These are phyloP conservation scores for Paramormyrops hopkinsi DNA, from an alignment of 2,797 vertebrate genomes.

Conservation along the genomic window DNA sequence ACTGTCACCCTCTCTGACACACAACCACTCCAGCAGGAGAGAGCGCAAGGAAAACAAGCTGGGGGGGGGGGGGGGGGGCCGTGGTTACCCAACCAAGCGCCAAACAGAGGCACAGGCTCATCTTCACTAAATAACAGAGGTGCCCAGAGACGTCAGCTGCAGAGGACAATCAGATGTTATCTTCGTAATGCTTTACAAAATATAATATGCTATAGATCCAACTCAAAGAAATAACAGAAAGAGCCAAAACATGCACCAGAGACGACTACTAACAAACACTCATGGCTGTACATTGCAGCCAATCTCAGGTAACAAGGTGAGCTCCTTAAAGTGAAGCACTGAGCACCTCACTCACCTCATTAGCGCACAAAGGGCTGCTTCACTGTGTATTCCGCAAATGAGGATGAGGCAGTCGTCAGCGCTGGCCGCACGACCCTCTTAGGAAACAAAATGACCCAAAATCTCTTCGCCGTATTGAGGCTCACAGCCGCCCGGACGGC, in stretches of 20 bases:
- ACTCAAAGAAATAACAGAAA: not conserved
- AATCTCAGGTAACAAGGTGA: not conserved
- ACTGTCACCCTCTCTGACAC: conserved; percentile 25
- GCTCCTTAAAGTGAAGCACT: not conserved
- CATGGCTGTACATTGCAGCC: not conserved
- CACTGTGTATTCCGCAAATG: conserved; percentile 13
- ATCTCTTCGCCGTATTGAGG: conserved; percentile 41
- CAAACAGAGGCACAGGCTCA: conserved; percentile 12
- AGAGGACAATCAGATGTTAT: not conserved
- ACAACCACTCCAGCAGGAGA: not conserved
- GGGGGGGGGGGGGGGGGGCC: not conserved
- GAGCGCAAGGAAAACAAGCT: not conserved
- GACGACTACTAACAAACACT: not conserved
- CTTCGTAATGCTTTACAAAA: not conserved
- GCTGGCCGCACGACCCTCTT: conserved; percentile 42
- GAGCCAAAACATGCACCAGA: not conserved
- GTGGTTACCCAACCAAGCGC: not conserved
- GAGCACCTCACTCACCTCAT: not conserved
- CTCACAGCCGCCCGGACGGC: conserved; percentile 37
- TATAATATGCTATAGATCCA: not conserved
- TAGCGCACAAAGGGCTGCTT: conserved; percentile 5
- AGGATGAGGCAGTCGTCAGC: conserved; percentile 36
- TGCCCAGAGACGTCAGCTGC: not conserved
- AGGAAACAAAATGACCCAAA: conserved; percentile 26
- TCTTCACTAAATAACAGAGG: conserved; percentile 26